Percentiles rank a stretch among this genome's conserved stretches.
phyloP scores from a whole-genome alignment of 1,140 invertebrate genomes.

The Polyergus mexicanus region DNA sequence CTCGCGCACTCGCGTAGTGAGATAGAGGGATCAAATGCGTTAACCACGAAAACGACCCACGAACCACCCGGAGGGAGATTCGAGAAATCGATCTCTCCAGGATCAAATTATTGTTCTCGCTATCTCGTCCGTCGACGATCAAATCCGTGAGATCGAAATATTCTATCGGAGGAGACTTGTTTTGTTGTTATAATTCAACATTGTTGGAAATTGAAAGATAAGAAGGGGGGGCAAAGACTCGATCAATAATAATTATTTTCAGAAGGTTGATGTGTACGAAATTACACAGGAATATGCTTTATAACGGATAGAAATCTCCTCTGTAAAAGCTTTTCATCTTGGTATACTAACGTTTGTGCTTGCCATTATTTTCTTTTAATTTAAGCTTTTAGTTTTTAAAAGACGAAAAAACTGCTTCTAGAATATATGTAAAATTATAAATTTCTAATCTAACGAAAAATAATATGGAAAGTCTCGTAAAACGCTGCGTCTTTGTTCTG shows the following conservation, averaged over 20 bases:
- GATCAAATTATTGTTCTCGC: slow-evolving; percentile 34
- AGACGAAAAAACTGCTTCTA: no score
- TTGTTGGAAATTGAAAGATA: slow-evolving; percentile 12
- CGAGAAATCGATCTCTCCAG: not conserved
- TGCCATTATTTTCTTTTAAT: no score
- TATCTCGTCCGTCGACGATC: slow-evolving; percentile 30
- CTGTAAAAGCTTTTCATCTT: no score
- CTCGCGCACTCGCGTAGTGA: not conserved
- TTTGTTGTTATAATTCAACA: slow-evolving; percentile 12
- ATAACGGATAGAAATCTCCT: no score
- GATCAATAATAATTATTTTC: slow-evolving; percentile 13
- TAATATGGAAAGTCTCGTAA: no score
- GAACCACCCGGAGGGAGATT: not conserved
- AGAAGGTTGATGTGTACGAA: not conserved
- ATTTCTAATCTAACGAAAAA: no score
- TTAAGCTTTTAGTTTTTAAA: no score
- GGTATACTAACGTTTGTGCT: no score
- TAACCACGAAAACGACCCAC: slow-evolving; percentile 7
- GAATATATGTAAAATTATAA: no score
- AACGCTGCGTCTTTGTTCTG: no score
- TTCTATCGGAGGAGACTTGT: not conserved
- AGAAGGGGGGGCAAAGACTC: not conserved
- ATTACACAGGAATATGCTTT: no score
- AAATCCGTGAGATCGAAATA: slow-evolving; percentile 2
- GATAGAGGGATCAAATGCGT: not conserved